These are phyloP conservation scores for Spialia ferax DNA, from an alignment of 2,888 invertebrate species.

Conservation along the genomic window DNA sequence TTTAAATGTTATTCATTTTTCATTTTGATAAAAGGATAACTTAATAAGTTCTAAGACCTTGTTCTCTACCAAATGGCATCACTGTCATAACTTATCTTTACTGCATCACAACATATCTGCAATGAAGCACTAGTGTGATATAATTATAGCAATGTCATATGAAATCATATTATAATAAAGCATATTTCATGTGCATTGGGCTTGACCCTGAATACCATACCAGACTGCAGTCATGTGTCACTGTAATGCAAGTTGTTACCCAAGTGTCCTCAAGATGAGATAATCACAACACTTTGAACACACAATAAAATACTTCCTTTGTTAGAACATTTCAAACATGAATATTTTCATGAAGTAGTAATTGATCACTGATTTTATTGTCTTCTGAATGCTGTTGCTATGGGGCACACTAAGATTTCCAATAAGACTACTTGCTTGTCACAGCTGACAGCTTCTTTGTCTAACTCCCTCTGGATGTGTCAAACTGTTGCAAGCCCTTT, in stretches of 20 bases:
- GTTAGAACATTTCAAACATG: background rate
- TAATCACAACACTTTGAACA: background rate
- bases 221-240: slow-evolving; percentile 1
- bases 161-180: background rate
- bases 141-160: background rate
- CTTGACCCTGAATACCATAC: background rate
- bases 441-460: slow-evolving; percentile 38
- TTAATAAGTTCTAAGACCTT: no score
- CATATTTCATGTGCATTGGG: background rate
- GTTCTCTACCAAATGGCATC: background rate
- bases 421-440: slow-evolving; percentile 12
- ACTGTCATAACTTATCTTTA: background rate
- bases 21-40: no score
- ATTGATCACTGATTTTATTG: slow-evolving; percentile 4
- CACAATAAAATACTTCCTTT: background rate
- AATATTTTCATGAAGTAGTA: background rate
- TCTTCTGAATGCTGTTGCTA: slow-evolving; percentile 9
- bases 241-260: background rate
- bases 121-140: background rate
- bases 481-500: slow-evolving; percentile 16
- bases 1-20: no score
- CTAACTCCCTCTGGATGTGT: slow-evolving; percentile 18
- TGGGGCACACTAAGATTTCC: background rate
- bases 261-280: background rate
- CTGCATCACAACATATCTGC: slow-evolving; percentile 6